phyloP scores from a whole-genome alignment of 2,888 invertebrate genomes.

The Leptinotarsa juncta region DNA sequence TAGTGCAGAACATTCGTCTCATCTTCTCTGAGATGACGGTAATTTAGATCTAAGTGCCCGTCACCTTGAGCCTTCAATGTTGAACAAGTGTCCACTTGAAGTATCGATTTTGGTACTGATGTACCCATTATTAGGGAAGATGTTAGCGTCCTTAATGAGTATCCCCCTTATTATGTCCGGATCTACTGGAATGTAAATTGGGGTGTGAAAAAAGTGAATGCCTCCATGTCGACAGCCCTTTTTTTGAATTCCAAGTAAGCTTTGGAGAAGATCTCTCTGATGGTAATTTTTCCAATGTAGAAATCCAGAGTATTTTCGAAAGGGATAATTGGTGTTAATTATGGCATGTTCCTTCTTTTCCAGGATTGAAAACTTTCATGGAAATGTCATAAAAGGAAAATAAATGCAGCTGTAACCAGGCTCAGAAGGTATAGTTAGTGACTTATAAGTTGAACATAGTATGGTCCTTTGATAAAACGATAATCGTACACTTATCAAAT shows the following conservation, averaged over 20 bases:
- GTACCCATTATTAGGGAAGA: conserved; percentile 53
- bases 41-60: conserved; percentile 56
- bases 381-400: conserved; percentile 66
- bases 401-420: conserved; percentile 7
- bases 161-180: conserved; percentile 62
- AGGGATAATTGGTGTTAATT: conserved; percentile 45
- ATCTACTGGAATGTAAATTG: conserved; percentile 54
- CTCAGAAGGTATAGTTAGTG: conserved; percentile 7
- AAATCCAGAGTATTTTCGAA: conserved; percentile 49
- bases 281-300: conserved; percentile 37
- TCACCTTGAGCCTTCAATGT: conserved; percentile 64
- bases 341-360: conserved; percentile 46
- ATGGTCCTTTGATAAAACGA: neutral
- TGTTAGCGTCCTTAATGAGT: conserved; percentile 70
- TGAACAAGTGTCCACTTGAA: conserved; percentile 62
- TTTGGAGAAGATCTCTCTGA: conserved; percentile 46
- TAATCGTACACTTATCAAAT: no score
- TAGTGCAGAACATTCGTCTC: conserved; percentile 58
- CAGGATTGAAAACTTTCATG: conserved; percentile 67
- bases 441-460: neutral
- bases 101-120: conserved; percentile 56
- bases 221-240: conserved; percentile 53
- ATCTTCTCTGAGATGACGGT: conserved; percentile 55
- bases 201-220: conserved; percentile 62
- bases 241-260: conserved; percentile 45